These are phyloP conservation scores for Drosophila buzzatii DNA, from an alignment of 2,888 invertebrate species.

Conservation along the genomic window DNA sequence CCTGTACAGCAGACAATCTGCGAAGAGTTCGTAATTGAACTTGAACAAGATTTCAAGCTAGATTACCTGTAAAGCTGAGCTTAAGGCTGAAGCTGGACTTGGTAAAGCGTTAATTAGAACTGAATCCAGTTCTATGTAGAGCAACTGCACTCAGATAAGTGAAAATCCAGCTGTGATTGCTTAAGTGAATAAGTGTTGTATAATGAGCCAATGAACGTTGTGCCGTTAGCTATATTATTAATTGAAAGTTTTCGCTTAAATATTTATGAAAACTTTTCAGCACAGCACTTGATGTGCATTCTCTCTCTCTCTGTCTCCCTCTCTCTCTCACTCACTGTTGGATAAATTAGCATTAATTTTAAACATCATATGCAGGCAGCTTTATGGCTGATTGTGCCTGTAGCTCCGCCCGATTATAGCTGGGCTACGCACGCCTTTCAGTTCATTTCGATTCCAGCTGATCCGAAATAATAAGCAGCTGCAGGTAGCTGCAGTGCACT, in stretches of 20 bases:
- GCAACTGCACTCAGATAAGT: too few species aligned
- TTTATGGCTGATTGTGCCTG: not conserved
- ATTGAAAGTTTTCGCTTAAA: not conserved
- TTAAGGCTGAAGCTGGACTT: too few species aligned
- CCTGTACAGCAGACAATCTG: not conserved
- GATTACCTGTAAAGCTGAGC: not conserved
- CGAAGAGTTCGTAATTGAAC: not conserved
- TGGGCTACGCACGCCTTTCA: too few species aligned
- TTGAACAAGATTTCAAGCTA: not conserved
- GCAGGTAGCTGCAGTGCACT: not conserved
- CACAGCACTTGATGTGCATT: not conserved
- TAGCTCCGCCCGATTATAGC: not conserved
- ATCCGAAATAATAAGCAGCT: not conserved
- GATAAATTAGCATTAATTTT: not conserved
- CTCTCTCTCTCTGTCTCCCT: not conserved
- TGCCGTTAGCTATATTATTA: not conserved
- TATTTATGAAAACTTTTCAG: not conserved
- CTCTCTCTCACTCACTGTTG: not conserved
- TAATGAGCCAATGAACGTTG: not conserved
- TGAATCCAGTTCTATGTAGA: too few species aligned
- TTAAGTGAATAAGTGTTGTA: not conserved
- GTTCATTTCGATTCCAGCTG: too few species aligned
- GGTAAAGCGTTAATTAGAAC: too few species aligned
- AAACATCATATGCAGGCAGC: not conserved
- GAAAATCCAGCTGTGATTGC: not conserved